phyloP scores from a whole-genome alignment of 2,113 vertebrate genomes.

The Trogon surrucura region DNA sequence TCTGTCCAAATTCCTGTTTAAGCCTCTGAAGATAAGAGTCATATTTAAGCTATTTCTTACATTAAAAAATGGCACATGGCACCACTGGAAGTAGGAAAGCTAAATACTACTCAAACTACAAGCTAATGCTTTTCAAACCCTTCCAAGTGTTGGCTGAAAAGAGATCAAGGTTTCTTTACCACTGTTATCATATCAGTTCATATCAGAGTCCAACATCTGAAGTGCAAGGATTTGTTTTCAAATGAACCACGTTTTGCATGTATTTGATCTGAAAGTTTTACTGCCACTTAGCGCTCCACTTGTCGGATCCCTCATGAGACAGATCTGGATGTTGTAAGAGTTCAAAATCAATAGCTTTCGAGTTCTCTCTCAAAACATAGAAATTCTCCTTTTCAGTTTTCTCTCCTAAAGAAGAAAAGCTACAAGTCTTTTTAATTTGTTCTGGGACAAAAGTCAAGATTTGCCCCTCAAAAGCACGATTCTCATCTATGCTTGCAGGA shows the following conservation, averaged over 20 bases:
- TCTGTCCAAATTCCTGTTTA: conserved; percentile 5
- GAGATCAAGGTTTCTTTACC: background rate
- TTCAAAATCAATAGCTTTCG: background rate
- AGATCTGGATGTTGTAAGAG: background rate
- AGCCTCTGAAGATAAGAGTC: conserved; percentile 21
- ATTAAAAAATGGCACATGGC: background rate
- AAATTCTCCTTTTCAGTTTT: background rate
- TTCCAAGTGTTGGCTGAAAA: background rate
- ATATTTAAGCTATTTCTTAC: background rate
- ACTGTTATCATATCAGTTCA: background rate
- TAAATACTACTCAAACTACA: background rate
- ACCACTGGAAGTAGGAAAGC: background rate
- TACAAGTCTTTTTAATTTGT: background rate
- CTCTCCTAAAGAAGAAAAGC: background rate
- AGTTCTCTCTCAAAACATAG: background rate
- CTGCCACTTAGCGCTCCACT: background rate
- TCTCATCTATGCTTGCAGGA: background rate
- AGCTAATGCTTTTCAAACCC: background rate
- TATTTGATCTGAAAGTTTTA: background rate
- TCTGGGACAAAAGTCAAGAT: background rate
- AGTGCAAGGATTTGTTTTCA: background rate
- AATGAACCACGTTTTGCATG: background rate
- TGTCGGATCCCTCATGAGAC: background rate
- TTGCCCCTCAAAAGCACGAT: background rate
- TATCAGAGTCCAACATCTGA: background rate